Base-by-base conservation (phyloP, 64 coral and sea anemone genomes). In the Anthopleura sola region DNA sequence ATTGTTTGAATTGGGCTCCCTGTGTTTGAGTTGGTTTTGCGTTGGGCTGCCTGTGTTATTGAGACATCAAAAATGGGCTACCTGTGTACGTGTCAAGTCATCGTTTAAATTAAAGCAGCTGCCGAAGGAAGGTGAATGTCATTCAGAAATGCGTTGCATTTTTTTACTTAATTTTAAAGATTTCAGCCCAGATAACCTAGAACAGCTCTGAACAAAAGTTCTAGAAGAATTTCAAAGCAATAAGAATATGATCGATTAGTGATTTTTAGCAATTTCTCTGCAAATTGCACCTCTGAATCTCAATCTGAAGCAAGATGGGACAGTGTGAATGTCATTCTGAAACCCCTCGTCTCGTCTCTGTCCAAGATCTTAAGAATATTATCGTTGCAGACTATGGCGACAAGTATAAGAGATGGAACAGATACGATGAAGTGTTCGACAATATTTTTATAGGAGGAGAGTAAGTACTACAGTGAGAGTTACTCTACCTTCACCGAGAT, bases 401-500 rank as follows among this genome's bases (percentile, higher is more conserved):
- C 3, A 79, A 32, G 78, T 37, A 86, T n/a, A 86, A 86, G 13
- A 4, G 3, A 26, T 83, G 53, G 75, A 81, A 69, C 36, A 19
- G 74, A 44, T 89, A 89, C 79, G 90, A 95, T 48, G 90, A 92
- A 55, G 93, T 95, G 32, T 95, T 92, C 37, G 86, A 95, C n/a
- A 90, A 90, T 40, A 92, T 95, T 66, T 37, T 86, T 20, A 44
- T 95, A 37, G 90, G 93, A 38, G 90, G 83, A 16, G 75, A 49
- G 93, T 95, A 86, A 95, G 93, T 92, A 37, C n/a, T n/a, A n/a
- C n/a, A n/a, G n/a, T n/a, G n/a, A n/a, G n/a, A n/a, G n/a, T n/a
- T n/a, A n/a, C n/a, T n/a, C n/a, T n/a, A n/a, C n/a, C n/a, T n/a
- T n/a, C n/a, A n/a, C n/a, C n/a, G n/a, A n/a, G n/a, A n/a, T n/a